Percentiles rank a stretch among this genome's conserved stretches.
phyloP scores from a whole-genome alignment of 2,797 vertebrate genomes.

The Siniperca undulata region DNA sequence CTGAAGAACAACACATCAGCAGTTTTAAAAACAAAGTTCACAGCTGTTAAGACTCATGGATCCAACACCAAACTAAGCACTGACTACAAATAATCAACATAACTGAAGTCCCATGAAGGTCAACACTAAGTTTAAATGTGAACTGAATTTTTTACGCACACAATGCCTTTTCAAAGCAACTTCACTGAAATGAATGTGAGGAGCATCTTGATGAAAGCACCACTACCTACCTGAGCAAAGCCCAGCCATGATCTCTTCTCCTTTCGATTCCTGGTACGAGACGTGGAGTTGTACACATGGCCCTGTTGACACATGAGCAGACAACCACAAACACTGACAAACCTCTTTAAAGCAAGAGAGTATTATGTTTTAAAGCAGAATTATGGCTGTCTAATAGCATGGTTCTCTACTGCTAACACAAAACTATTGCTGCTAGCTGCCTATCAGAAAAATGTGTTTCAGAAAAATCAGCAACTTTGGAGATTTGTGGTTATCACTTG shows the following conservation, averaged over 20 bases:
- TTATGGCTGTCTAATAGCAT: background rate
- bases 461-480: background rate
- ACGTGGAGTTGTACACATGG: slow-evolving; percentile 99
- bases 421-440: background rate
- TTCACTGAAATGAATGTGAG: background rate
- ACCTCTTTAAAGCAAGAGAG: too few relatives aligned
- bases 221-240: slow-evolving; percentile 93
- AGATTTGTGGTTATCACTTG: background rate
- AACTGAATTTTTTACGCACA: background rate
- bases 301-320: slow-evolving; percentile 84
- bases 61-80: background rate
- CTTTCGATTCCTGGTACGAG: slow-evolving; percentile 96
- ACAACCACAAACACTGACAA: slow-evolving; percentile 16
- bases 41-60: background rate
- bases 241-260: slow-evolving; percentile 99
- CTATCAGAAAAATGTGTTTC: background rate
- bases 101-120: background rate
- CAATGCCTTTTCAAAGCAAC: background rate
- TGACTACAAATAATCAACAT: slow-evolving; percentile 6
- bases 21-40: background rate
- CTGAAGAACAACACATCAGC: background rate
- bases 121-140: background rate
- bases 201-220: slow-evolving; percentile 3
- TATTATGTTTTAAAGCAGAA: background rate
- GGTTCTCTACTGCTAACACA: background rate